Conservation (phyloP, 2,797 vertebrate species). For the Sylvilagus floridanus region DNA sequence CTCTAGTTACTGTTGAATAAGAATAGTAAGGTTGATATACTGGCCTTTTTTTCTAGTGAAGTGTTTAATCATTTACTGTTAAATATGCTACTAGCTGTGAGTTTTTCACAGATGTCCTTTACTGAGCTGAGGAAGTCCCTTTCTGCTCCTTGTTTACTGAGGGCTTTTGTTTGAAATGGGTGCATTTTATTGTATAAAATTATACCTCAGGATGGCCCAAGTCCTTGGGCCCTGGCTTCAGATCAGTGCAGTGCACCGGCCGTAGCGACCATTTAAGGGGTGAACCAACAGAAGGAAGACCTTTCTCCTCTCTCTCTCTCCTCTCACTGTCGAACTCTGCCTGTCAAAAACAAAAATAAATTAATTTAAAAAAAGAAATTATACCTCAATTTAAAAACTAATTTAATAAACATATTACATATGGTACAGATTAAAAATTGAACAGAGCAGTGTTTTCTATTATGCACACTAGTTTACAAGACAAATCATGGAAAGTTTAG, state of each 20-base stretch:
- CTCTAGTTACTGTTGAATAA: neutral
- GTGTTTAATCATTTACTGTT: neutral
- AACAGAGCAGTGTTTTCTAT: neutral
- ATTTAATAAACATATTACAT: constrained; percentile 27
- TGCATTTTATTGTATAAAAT: neutral
- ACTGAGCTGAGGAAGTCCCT: neutral
- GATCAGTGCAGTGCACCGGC: too few species aligned
- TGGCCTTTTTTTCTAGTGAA: neutral
- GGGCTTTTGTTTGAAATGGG: neutral
- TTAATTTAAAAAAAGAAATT: neutral
- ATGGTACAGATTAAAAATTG: neutral
- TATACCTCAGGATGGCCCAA: neutral
- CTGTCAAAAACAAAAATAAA: too few species aligned
- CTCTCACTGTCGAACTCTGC: too few species aligned
- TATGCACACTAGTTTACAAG: neutral
- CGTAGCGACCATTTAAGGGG: too few species aligned
- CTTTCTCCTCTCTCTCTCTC: too few species aligned
- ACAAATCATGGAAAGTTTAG: constrained; percentile 23
- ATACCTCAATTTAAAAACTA: neutral
- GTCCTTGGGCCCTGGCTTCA: too few species aligned
- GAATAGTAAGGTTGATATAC: neutral
- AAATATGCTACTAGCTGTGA: neutral
- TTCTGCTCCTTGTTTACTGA: constrained; percentile 4
- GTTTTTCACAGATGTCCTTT: neutral
- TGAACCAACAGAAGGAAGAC: too few species aligned